Conservation (phyloP, 2,888 invertebrate genomes). For the Cephus sareptanus region DNA sequence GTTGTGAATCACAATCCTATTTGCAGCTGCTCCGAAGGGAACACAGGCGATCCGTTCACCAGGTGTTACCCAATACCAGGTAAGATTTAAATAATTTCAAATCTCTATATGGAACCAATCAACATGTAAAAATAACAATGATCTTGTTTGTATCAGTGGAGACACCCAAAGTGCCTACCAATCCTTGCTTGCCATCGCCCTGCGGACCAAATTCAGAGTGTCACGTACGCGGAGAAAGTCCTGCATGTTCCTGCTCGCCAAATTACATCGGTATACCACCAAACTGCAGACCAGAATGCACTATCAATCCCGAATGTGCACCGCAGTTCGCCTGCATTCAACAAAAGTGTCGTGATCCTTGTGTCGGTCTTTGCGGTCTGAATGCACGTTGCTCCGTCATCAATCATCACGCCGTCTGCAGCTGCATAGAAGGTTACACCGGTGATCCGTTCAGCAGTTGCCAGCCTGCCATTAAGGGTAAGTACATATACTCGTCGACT, state of each 20-base stretch:
- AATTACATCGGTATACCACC: conserved; percentile 71
- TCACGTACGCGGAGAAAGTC: conserved; percentile 68
- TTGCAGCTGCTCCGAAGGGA: conserved; percentile 79
- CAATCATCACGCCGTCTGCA: conserved; percentile 72
- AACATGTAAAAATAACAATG: neutral
- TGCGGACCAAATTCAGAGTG: conserved; percentile 72
- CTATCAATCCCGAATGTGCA: conserved; percentile 71
- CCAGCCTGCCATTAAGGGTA: conserved; percentile 52
- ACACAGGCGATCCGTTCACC: conserved; percentile 83
- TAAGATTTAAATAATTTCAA: conserved; percentile 45
- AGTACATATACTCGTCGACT: conserved; percentile 31
- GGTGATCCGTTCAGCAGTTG: conserved; percentile 71
- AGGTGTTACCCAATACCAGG: conserved; percentile 69
- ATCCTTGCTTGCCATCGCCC: conserved; percentile 70
- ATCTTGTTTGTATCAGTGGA: conserved; percentile 22
- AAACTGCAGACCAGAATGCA: conserved; percentile 71
- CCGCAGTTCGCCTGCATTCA: conserved; percentile 70
- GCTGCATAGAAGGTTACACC: conserved; percentile 67
- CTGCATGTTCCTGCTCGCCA: conserved; percentile 71
- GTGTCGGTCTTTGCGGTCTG: conserved; percentile 70
- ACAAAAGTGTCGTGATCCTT: conserved; percentile 73
- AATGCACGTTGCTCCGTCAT: conserved; percentile 70
- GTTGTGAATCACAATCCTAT: conserved; percentile 86
- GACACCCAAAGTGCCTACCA: conserved; percentile 45
- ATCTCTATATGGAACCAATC: neutral